Base-by-base conservation (phyloP, 2,113 vertebrate genomes). In the Triplophysa dalaica region DNA sequence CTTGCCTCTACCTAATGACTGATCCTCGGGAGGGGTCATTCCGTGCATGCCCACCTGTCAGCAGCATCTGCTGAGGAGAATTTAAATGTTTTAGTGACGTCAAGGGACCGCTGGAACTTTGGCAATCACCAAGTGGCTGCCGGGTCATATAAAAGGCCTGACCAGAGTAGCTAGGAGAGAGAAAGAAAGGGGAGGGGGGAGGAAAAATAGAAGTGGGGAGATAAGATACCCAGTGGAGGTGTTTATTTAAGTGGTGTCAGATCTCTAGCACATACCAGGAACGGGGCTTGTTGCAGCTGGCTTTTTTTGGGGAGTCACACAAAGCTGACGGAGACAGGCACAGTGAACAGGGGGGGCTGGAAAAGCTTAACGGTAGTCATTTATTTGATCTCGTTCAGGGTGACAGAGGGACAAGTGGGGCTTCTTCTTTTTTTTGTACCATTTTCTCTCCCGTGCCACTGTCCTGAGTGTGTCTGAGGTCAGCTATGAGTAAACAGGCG, bases 41-140 rank as follows among this genome's bases (percentile, higher is more conserved):
- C 90, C 86, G 91, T 78, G 89, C 87, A 88, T 93, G 85, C 84
- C 90, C 89, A 84, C 89, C 88, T 90, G 88, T 95, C 94, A 93
- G 82, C 93, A 92, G 90, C 91, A 93, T 93, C 91, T 94, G 41
- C 80, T 84, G 85, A 85, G 91, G 88, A 92, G 93, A 95, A 94
- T 93, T 93, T 89, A 93, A 92, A 90, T 88, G 89, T 86, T 88
- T 88, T 86, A 29, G 48, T 95, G 94, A 95, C 93, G 92, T 94
- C 94, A 94, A 86, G 87, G 85, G 85, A 85, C 85, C 82, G 67
- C 82, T 88, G 91, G 92, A 92, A 90, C 86, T 0, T 87, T 87
- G 82, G 83, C 87, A 82, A 82, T 82, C 85, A 89, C 89, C 87
- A 89, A 75, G 89, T 24, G 75, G 68, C 81, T 82, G 65, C 72